Base-by-base conservation (phyloP, 2,888 invertebrate genomes). In the Blera fallax region DNA sequence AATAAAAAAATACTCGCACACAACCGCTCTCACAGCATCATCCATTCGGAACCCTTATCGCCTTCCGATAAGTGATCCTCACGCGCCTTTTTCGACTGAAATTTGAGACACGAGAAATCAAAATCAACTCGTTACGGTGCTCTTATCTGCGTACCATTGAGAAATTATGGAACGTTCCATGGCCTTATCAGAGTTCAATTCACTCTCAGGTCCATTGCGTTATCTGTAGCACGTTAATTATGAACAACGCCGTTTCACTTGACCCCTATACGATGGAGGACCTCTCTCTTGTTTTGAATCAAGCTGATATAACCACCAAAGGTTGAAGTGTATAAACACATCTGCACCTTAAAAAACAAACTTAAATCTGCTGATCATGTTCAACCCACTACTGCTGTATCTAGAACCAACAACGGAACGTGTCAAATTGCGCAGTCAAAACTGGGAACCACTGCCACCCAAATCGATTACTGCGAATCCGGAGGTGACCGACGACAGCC, bases 51-150 rank as follows among this genome's bases (percentile, higher is more conserved):
- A 52, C 37, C 43, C 78, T 78, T 78, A 78, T 78, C 78, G 78
- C 78, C 34, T n/a, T 11, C n/a, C 69, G 78, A 78, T 78, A 78
- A 78, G 78, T 62, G 43, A 60, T 78, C 77, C 24, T 78, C 69
- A 67, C 65, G 76, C 76, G 76, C 58, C 34, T 58, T 58, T 37
- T 6, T 48, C 50, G 29, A 27, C 56, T 58, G 62, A 70, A 78
- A 70, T 70, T 62, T 62, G 60, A 78, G 60, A 78, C 54, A 24
- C 52, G 50, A 45, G 45, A 48, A 43, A 34, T 10, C 2, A 18
- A 52, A 52, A 73, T 34, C 69, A 69, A 62, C 78, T 60, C 69
- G 60, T 69, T 50, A 77, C 62, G 50, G 72, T 72, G 34, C 18
- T 5, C 65, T 77, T 78, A 78, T 78, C 78, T 60, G 6, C 34